Percentiles rank a stretch among this genome's conserved stretches.
phyloP scores from a whole-genome alignment of 35 echinoderm and acorn worm species.

The Holothuria glaberrima region DNA sequence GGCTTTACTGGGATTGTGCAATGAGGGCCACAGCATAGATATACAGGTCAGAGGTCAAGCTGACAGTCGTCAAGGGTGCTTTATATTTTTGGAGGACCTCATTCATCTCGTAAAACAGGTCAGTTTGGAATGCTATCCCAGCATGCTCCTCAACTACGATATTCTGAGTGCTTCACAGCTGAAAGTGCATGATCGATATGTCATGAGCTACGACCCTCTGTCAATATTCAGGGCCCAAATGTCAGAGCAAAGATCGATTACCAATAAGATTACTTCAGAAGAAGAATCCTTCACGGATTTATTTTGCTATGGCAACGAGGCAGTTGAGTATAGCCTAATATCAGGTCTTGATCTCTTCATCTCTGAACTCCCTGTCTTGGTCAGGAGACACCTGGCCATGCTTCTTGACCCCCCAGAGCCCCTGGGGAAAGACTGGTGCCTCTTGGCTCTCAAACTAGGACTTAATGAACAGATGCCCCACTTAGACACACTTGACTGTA shows the following conservation, averaged over 20 bases:
- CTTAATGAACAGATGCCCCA: slow-evolving; percentile 82
- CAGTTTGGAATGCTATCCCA: slow-evolving; percentile 84
- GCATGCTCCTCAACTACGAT: slow-evolving; percentile 76
- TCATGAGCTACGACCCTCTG: slow-evolving; percentile 84
- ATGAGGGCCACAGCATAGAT: slow-evolving; percentile 83
- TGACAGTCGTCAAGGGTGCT: slow-evolving; percentile 89
- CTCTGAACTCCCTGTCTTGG: slow-evolving; percentile 77
- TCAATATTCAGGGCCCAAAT: slow-evolving; percentile 76
- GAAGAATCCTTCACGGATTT: slow-evolving; percentile 85
- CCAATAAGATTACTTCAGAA: slow-evolving; percentile 78
- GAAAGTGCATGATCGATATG: slow-evolving; percentile 73
- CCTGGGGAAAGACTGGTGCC: slow-evolving; percentile 98
- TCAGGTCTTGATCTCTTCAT: slow-evolving; percentile 83
- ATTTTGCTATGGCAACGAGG: slow-evolving; percentile 83
- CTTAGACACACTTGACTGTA: slow-evolving; percentile 75
- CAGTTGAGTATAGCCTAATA: slow-evolving; percentile 76
- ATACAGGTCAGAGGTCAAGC: slow-evolving; percentile 82
- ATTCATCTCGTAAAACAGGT: slow-evolving; percentile 90
- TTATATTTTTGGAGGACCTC: slow-evolving; percentile 95
- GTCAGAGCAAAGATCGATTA: slow-evolving; percentile 57
- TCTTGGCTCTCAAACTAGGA: slow-evolving; percentile 84
- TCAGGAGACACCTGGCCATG: slow-evolving; percentile 90
- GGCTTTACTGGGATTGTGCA: slow-evolving; percentile 77
- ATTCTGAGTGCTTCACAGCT: slow-evolving; percentile 85
- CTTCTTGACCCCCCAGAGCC: slow-evolving; percentile 97